Evolutionary conservation across 2,113 vertebrate genomes (phyloP), one percentile per base, ranked within the genome.

Genomic region (Bombycilla garrulus): DNA sequence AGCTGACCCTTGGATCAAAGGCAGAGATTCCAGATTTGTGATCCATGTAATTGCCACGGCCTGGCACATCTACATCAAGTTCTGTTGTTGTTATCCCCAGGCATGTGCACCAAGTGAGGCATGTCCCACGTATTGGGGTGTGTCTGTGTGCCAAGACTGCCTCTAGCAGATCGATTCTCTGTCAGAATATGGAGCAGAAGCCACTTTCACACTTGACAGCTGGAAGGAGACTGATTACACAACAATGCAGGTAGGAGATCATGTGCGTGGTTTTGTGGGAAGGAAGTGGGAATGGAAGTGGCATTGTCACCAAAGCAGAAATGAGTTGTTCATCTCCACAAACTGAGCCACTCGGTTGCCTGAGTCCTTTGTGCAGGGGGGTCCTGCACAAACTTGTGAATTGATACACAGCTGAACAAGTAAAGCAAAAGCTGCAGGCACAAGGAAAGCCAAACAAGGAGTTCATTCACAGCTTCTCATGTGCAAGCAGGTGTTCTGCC

Each of bases 61-160:
- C 33, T 81, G 54, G 19, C 25, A 2, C 6, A 5, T 26, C 58
- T 67, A 3, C 24, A 8, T 20, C 29, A 14, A 82, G 18, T 28
- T 50, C 54, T 76, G 23, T 10, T 69, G 17, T n/a, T 65, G 2
- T 13, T 53, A 8, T 44, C 21, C 28, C 15, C 77, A 92, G 81
- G 54, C 29, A 26, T 15, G 28, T 25, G 11, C 21, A 28, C 35
- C 0, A 4, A 48, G 28, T 7, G 50, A 80, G 36, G 35, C 28
- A 45, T 61, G 31, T 10, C 23, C 31, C 20, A 4, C 0, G 1
- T 4, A 0, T 2, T 53, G 53, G 10, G 4, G 7, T 16, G 16
- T 62, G 26, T 8, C 42, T 44, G 47, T 2, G 5, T 33, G 23
- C 92, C 58, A 74, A 67, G 40, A 20, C 79, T 50, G 71, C 73